Evolutionary conservation across 2,113 vertebrate genomes (phyloP).

Genomic region (Eolophus roseicapilla): DNA sequence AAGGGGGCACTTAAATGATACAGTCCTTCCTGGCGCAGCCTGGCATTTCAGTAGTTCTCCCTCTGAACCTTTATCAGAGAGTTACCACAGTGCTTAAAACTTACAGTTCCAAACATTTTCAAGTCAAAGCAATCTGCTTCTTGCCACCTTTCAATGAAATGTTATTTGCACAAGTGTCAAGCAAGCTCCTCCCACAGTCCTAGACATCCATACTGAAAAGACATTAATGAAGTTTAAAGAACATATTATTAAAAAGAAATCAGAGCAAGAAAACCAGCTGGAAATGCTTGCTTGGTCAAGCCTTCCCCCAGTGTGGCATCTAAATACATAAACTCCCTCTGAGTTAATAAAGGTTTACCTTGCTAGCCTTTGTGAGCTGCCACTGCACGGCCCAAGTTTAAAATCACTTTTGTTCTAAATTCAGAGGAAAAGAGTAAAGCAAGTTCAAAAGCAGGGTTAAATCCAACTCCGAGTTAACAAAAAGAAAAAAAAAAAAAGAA

Average conservation of each 20-base stretch:
- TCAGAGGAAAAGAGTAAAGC: not conserved
- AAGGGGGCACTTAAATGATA: not conserved
- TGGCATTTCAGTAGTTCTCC: not conserved
- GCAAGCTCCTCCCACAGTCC: not conserved
- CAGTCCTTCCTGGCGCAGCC: not conserved
- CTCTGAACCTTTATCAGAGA: not conserved
- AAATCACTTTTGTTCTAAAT: not conserved
- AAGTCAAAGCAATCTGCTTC: not conserved
- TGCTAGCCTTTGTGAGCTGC: not conserved
- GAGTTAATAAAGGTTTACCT: slow-evolving; percentile 6
- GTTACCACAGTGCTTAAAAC: not conserved
- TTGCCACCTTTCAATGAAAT: not conserved
- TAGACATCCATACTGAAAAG: not conserved
- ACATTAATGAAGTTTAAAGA: not conserved
- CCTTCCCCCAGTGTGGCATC: not conserved
- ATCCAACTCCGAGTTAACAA: not conserved
- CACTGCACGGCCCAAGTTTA: not conserved
- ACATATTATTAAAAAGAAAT: too few relatives aligned
- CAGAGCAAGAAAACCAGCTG: not conserved
- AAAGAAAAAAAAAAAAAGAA: not conserved
- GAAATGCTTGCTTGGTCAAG: not conserved
- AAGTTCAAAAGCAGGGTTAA: not conserved
- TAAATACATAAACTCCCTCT: not conserved
- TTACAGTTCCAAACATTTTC: not conserved
- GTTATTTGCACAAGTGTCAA: not conserved